These are phyloP conservation scores for Epinephelus malabaricus DNA, from an alignment of 2,797 vertebrate species.

Conservation along the genomic window DNA sequence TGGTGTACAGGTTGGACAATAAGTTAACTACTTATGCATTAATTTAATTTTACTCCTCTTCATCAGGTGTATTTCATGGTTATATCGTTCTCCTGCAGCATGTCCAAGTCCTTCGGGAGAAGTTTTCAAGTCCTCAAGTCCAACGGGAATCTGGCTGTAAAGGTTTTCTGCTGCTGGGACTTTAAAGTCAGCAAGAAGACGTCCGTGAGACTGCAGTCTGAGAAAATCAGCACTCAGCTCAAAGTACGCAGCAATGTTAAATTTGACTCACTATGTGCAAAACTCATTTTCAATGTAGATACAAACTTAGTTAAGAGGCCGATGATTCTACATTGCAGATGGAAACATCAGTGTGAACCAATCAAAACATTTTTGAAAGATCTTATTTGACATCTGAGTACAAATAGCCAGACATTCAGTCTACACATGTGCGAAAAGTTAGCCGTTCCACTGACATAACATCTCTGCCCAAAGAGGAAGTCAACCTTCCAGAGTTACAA, in stretches of 20 bases:
- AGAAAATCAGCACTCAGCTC: conserved; percentile 90
- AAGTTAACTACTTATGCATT: not conserved
- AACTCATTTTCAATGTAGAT: not conserved
- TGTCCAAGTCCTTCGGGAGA: conserved; percentile 86
- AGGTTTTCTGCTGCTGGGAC: conserved; percentile 93
- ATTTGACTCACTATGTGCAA: not conserved
- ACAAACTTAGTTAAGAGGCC: not conserved
- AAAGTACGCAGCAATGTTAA: conserved; percentile 81
- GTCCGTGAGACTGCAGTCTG: conserved; percentile 84
- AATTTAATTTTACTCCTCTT: not conserved
- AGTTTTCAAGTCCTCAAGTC: conserved; percentile 85
- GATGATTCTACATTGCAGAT: not conserved
- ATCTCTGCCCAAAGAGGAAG: too few relatives aligned
- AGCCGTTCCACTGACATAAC: too few relatives aligned
- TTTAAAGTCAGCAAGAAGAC: conserved; percentile 89
- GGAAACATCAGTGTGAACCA: too few relatives aligned
- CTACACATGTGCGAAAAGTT: too few relatives aligned
- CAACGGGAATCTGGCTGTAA: conserved; percentile 74
- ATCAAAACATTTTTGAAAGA: too few relatives aligned
- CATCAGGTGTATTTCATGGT: not conserved
- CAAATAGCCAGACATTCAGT: too few relatives aligned
- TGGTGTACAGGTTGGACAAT: conserved; percentile 89
- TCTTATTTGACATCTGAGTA: too few relatives aligned
- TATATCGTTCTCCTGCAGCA: conserved; percentile 65
- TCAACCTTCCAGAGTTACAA: too few relatives aligned